Percentiles rank a stretch among this genome's conserved stretches.
Conservation (phyloP, 1,140 invertebrate species). For the Heliconius eleuchia region DNA sequence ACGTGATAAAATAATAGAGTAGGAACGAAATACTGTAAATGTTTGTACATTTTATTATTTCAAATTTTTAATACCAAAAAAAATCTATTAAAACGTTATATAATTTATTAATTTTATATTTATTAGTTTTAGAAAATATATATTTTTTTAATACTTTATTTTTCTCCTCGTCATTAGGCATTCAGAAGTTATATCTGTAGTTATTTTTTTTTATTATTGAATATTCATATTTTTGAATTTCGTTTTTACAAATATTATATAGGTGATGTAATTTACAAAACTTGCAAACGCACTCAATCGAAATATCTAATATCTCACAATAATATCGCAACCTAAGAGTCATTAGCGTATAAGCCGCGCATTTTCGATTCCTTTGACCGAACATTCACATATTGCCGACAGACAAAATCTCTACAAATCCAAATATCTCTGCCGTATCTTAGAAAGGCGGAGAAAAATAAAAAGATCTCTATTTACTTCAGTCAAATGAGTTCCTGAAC, state of each 20-base stretch:
- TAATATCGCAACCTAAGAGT: background rate
- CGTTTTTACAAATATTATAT: no score
- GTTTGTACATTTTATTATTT: background rate
- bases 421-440: slow-evolving; percentile 50
- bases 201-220: background rate
- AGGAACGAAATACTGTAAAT: background rate
- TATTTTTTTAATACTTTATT: no score
- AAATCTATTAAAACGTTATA: no score
- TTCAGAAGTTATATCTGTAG: background rate
- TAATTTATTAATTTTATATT: no score
- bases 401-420: slow-evolving; percentile 52
- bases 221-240: no score
- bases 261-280: no score
- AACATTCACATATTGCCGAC: slow-evolving; percentile 44
- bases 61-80: background rate
- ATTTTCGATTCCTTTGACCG: background rate
- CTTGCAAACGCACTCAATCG: background rate
- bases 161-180: no score
- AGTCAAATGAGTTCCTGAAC: slow-evolving; percentile 75
- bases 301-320: background rate
- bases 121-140: no score
- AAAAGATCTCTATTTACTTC: slow-evolving; percentile 65
- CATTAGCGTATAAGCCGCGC: background rate
- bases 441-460: slow-evolving; percentile 65
- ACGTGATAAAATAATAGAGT: background rate